Evolutionary conservation across 2,113 vertebrate genomes (phyloP).

Genomic region (Poicephalus meyeri): DNA sequence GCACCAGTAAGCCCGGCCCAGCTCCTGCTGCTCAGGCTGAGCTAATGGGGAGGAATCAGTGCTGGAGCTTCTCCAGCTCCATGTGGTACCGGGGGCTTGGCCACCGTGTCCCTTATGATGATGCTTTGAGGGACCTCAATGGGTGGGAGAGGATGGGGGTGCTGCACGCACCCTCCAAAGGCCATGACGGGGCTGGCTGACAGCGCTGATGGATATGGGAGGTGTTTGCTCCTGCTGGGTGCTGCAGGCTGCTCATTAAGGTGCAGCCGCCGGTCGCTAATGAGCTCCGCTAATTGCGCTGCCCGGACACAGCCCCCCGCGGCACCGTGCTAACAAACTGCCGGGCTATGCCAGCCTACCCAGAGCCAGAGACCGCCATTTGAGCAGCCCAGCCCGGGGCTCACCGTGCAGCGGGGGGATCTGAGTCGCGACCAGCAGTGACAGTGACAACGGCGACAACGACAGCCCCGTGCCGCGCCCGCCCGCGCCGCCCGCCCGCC

Average conservation of each 20-base stretch:
- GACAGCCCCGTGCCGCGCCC: not conserved
- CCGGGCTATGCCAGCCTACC: not conserved
- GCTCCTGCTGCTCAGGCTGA: not conserved
- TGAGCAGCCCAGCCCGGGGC: too few relatives aligned
- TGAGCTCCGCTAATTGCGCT: not conserved
- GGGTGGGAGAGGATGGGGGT: not conserved
- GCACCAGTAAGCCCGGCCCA: accelerated
- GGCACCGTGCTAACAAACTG: too few relatives aligned
- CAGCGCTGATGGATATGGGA: accelerated
- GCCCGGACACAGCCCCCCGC: not conserved
- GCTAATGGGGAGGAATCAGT: accelerated
- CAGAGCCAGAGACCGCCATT: accelerated
- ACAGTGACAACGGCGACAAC: accelerated
- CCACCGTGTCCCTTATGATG: accelerated
- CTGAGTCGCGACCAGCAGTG: too few relatives aligned
- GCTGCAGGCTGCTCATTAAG: not conserved
- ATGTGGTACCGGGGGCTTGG: not conserved
- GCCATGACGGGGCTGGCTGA: accelerated
- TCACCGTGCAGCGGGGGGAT: not conserved
- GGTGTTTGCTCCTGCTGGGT: accelerated
- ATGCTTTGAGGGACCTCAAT: accelerated
- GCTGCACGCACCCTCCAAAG: accelerated
- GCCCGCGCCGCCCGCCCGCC: not conserved
- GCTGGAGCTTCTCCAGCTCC: not conserved
- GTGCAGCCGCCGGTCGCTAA: not conserved